A percentile compares a stretch with the other conserved stretches of the same genome.
These are phyloP conservation scores for Archivesica marissinica DNA, from an alignment of 1,140 invertebrate species.

Conservation along the genomic window DNA sequence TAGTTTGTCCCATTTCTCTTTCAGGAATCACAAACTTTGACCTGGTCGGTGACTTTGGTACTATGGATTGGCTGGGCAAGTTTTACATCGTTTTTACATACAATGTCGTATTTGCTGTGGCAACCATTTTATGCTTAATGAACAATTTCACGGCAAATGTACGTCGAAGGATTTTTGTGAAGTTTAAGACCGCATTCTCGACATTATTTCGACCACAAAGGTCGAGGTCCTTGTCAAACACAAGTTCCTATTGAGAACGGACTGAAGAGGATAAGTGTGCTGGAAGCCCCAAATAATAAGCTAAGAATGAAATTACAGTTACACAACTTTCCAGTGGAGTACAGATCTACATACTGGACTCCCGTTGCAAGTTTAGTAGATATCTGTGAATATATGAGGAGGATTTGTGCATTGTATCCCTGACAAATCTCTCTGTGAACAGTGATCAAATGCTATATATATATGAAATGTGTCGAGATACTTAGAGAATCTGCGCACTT, in stretches of 20 bases:
- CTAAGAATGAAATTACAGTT: too few species aligned
- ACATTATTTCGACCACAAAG: constrained; percentile 10
- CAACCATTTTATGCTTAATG: constrained; percentile 93
- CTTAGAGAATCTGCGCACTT: too few species aligned
- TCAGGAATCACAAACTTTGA: constrained; percentile 98
- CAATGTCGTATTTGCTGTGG: constrained; percentile 95
- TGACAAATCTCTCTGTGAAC: too few species aligned
- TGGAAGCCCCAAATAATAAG: too few species aligned
- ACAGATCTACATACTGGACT: too few species aligned
- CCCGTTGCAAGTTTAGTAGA: too few species aligned
- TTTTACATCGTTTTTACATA: constrained; percentile 96
- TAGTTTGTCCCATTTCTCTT: constrained; percentile 61
- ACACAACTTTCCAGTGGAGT: too few species aligned
- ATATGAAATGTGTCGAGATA: too few species aligned
- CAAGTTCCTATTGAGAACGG: not conserved
- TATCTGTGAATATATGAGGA: too few species aligned
- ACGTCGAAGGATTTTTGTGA: constrained; percentile 80
- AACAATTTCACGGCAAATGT: constrained; percentile 97
- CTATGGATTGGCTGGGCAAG: constrained; percentile 98
- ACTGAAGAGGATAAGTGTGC: too few species aligned
- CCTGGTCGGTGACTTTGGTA: constrained; percentile 97
- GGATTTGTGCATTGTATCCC: too few species aligned
- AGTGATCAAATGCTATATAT: too few species aligned
- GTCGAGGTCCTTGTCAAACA: constrained; percentile 2
- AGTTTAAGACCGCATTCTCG: constrained; percentile 33